Base-by-base conservation (phyloP, 2,797 vertebrate genomes). In the Phyllotis vaccarum region DNA sequence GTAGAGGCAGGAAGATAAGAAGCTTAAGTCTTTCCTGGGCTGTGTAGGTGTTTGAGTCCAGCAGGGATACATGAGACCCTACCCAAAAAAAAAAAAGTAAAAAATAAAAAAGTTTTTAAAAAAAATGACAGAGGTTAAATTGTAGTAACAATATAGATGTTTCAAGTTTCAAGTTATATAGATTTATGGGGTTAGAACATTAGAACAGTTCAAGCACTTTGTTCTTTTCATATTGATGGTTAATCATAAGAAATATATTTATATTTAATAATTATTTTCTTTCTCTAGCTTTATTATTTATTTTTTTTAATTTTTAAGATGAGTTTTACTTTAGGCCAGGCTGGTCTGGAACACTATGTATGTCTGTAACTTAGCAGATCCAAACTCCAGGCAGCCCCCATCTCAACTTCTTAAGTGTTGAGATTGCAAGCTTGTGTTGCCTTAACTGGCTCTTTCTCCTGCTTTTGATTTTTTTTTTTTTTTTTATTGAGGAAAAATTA, bases 401-500 rank as follows among this genome's bases (percentile, higher is more conserved):
- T 56, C 37, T 56, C 24, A 40, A 21, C 9, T 16, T 74, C 68
- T 58, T 58, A 24, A 74, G 27, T 31, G 86, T 29, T 58, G 52
- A 58, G 86, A 75, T 75, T 58, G 58, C 17, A 7, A 6, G 70
- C 54, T 22, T 89, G 16, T 62, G 12, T 40, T 12, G 13, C 43
- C 37, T 60, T 46, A 24, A 31, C 43, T 62, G 52, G 54, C 37
- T 89, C 12, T 46, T 93, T 91, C 49, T 83, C 58, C 43, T 93
- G 40, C 34, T 91, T 92, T 89, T 79, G 62, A 16, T 87, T 66
- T 22, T 92, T 95, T 94, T 58, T 88, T 79, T 29, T 91, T 93
- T n/a, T n/a, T n/a, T 92, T 13, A 64, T 89, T 95, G 89, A 58
- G 34, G 89, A 90, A 76, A 94, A 95, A 78, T 31, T 62, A 40